Base-by-base conservation (phyloP, 2,113 vertebrate species). In the Brachypodius melanocephalos region DNA sequence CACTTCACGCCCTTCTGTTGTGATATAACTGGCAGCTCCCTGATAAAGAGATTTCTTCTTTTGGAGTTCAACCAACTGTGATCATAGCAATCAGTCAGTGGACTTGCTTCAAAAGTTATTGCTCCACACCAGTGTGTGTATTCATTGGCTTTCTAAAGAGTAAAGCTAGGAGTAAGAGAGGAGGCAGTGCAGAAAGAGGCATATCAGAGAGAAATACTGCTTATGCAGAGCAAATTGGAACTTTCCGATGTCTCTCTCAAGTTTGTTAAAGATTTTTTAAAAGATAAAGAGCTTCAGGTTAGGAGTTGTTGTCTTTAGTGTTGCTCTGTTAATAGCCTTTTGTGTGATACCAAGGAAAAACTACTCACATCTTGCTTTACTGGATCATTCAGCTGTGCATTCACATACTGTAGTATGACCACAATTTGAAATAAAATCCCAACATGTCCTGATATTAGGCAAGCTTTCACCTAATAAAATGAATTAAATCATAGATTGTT, bases 201-300 rank as follows among this genome's bases (percentile, higher is more conserved):
- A 43, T 2, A 3, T 31, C 31, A 40, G 57, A 78, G 16, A 91
- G 28, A 36, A 17, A 2, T 0, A 0, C 10, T 57, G 29, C 9
- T 75, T 24, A 15, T n/a, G 29, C 29, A 40, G 18, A 68, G 16
- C 7, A 65, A 40, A 54, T 3, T 58, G 11, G 21, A 77, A 62
- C 3, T 71, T 87, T 20, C 31, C 3, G 2, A 16, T 14, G 24
- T 57, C 17, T 63, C 32, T 65, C 14, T 80, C 20, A 9, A 14
- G 5, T 52, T 51, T 76, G 4, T 34, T 68, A 54, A 36, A 58
- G 25, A 10, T 45, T 72, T 81, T 63, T 62, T 1, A 48, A 14
- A 57, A 34, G 2, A 32, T 32, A 72, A 20, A 67, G 52, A 80
- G 16, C 13, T 62, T 61, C 32, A 46, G 42, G 32, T 7, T 62